Conservation (phyloP, 2,797 vertebrate species). For the Phoeniculus purpureus region DNA sequence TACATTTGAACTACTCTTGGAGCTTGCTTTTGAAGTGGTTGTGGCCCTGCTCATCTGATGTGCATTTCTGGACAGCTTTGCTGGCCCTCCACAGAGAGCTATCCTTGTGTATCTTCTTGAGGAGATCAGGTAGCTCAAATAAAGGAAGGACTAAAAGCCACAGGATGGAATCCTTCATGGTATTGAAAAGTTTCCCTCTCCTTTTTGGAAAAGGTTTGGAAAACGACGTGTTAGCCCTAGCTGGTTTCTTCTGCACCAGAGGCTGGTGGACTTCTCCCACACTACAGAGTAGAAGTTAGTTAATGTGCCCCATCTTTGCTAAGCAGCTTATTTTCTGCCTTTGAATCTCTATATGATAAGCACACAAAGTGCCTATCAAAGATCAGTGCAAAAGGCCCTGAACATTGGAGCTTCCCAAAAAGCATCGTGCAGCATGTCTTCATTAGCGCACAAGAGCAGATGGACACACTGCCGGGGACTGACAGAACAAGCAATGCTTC, state of each 20-base stretch:
- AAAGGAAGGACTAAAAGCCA: neutral
- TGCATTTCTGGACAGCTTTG: neutral
- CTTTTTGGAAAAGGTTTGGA: neutral
- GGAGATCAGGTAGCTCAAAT: neutral
- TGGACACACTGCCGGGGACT: neutral
- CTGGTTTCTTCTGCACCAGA: neutral
- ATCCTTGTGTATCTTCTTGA: neutral
- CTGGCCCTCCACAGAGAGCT: neutral
- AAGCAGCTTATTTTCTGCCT: constrained; percentile 22
- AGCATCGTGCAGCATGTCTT: neutral
- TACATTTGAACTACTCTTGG: neutral
- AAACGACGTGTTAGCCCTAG: neutral
- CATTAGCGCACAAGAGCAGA: constrained; percentile 4
- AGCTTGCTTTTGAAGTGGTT: neutral
- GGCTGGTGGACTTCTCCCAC: neutral
- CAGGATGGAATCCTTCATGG: neutral
- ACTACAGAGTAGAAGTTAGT: neutral
- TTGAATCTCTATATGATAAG: neutral
- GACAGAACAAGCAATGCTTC: neutral
- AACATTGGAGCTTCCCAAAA: constrained; percentile 21
- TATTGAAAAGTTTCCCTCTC: neutral
- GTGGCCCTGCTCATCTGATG: neutral
- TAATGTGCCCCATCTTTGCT: neutral
- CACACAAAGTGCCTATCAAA: constrained; percentile 40
- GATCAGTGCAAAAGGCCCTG: constrained; percentile 38